These are phyloP conservation scores for Penaeus vannamei DNA, from an alignment of 1,140 invertebrate species.

Conservation along the genomic window DNA sequence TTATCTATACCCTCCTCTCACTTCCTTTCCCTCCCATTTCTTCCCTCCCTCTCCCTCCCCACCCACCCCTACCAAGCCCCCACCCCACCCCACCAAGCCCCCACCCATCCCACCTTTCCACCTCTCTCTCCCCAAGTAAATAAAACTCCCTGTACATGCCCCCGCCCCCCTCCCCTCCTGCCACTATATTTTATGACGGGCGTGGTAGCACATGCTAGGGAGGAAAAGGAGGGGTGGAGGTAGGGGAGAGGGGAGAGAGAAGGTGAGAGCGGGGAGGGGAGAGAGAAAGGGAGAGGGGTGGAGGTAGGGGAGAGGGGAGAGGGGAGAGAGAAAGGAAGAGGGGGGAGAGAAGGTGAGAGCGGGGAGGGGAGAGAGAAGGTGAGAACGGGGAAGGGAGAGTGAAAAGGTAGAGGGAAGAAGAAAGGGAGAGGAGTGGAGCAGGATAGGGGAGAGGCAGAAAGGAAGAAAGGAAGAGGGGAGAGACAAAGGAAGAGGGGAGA, in stretches of 20 bases:
- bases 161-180: neutral
- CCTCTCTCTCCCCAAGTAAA: neutral
- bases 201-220: neutral
- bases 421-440: neutral
- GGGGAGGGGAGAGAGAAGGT: neutral
- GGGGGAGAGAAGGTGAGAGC: slow-evolving; percentile 7
- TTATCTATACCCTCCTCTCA: neutral
- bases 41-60: neutral
- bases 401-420: neutral
- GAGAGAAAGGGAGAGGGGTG: neutral
- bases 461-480: neutral
- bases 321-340: neutral
- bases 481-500: neutral
- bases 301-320: neutral
- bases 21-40: neutral
- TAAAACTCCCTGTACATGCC: neutral
- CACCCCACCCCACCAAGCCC: neutral
- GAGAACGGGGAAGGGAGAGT: neutral
- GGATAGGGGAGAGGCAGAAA: neutral
- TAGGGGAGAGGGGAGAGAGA: neutral
- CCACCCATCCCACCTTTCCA: neutral
- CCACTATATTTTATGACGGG: neutral
- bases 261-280: neutral
- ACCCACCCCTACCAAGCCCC: neutral
- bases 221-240: neutral